Percentiles rank a stretch among this genome's conserved stretches.
Conservation (phyloP, 2,113 vertebrate species). For the Rhinogobius similis region DNA sequence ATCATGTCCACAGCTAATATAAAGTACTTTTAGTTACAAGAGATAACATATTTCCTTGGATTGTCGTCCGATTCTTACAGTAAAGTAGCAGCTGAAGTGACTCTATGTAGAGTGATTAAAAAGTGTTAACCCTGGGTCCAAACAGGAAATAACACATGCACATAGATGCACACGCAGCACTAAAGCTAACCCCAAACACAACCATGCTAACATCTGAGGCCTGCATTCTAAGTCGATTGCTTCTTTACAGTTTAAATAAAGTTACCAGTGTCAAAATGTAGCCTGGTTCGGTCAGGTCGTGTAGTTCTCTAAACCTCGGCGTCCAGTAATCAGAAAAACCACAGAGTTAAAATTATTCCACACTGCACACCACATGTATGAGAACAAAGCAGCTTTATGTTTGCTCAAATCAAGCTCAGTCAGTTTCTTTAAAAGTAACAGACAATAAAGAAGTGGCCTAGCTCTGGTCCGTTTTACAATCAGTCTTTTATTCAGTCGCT, state of each 20-base stretch:
- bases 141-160: neutral
- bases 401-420: neutral
- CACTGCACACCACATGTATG: slow-evolving; percentile 52
- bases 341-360: neutral
- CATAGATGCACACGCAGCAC: neutral
- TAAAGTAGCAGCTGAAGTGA: neutral
- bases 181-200: neutral
- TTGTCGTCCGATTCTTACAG: neutral
- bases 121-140: neutral
- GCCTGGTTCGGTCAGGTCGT: neutral
- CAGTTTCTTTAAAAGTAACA: neutral
- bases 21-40: too few species aligned
- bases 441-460: neutral
- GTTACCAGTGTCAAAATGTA: neutral
- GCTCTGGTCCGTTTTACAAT: neutral
- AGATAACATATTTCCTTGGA: too few species aligned
- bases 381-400: slow-evolving; percentile 28
- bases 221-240: neutral
- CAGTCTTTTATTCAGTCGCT: neutral
- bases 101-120: neutral
- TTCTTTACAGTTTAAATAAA: neutral
- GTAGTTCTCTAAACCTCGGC: slow-evolving; percentile 1
- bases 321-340: slow-evolving; percentile 3
- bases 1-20: too few species aligned
- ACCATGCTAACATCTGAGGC: neutral